Evolutionary conservation across 2,113 vertebrate species (phyloP).

Genomic region (Cercocebus atys): DNA sequence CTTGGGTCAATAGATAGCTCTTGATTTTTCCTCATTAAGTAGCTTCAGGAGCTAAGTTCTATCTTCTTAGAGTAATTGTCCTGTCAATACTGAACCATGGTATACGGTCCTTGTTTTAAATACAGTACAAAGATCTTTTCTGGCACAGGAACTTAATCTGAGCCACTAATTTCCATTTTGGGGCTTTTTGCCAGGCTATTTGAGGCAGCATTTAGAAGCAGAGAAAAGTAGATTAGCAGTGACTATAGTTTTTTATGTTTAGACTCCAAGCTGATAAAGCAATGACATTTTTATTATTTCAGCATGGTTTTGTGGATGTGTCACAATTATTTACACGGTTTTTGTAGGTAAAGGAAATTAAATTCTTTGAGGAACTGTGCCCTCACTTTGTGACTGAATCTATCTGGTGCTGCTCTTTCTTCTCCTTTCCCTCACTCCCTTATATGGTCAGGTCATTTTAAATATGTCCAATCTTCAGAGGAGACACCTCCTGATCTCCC

Average conservation of each 20-base stretch:
- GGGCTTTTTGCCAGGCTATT: slow-evolving; percentile 68
- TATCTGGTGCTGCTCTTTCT: not conserved
- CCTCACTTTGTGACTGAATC: fast-evolving
- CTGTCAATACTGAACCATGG: slow-evolving; percentile 59
- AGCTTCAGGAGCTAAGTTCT: slow-evolving; percentile 36
- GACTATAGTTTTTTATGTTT: slow-evolving; percentile 70
- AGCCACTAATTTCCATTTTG: slow-evolving; percentile 72
- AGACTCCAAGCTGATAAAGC: slow-evolving; percentile 70
- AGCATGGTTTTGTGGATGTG: slow-evolving; percentile 52
- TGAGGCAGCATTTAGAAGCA: slow-evolving; percentile 40
- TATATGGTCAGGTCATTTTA: not conserved
- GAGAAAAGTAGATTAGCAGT: slow-evolving; percentile 65
- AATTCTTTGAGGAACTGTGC: not conserved
- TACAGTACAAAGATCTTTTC: slow-evolving; percentile 52
- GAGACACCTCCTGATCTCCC: not conserved
- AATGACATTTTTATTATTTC: slow-evolving; percentile 56
- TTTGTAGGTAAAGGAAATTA: not conserved
- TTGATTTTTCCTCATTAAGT: slow-evolving; percentile 60
- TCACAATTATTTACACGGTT: slow-evolving; percentile 51
- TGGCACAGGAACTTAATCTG: slow-evolving; percentile 75
- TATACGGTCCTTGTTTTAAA: slow-evolving; percentile 67
- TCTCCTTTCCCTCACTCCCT: not conserved
- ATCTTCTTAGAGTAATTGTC: slow-evolving; percentile 67
- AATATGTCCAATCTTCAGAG: not conserved
- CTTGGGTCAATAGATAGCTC: not conserved